These are phyloP conservation scores for Synanthedon myopaeformis DNA, from an alignment of 2,888 invertebrate species.

Conservation along the genomic window DNA sequence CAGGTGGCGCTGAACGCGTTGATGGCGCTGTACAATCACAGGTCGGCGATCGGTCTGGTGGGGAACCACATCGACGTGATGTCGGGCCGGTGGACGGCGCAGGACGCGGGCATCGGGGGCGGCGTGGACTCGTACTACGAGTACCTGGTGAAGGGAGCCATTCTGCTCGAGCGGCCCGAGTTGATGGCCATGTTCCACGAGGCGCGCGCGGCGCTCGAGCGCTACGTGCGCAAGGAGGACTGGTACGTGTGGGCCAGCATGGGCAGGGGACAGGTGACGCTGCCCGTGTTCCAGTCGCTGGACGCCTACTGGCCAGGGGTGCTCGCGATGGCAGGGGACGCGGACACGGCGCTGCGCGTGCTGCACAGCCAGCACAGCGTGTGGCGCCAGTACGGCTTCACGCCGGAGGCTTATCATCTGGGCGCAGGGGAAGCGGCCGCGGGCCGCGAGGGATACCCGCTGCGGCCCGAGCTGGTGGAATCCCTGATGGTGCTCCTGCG, in stretches of 20 bases:
- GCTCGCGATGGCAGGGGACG: conserved; percentile 81
- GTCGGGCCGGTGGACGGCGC: conserved; percentile 96
- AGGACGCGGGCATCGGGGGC: conserved; percentile 96
- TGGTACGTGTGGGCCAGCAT: conserved; percentile 99
- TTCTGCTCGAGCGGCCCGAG: conserved; percentile 90
- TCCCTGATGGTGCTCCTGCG: conserved; percentile 96
- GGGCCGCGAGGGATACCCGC: conserved; percentile 89
- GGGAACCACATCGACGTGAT: conserved; percentile 98
- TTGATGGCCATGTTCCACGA: conserved; percentile 92
- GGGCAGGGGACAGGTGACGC: conserved; percentile 93
- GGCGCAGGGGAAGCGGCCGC: conserved; percentile 86
- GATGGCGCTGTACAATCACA: conserved; percentile 86
- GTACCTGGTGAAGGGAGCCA: conserved; percentile 96
- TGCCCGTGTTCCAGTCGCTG: conserved; percentile 98
- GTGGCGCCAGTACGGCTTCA: conserved; percentile 97
- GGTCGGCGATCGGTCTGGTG: conserved; percentile 88
- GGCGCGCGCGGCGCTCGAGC: conserved; percentile 81
- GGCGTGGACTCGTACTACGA: conserved; percentile 99
- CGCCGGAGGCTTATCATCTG: conserved; percentile 98
- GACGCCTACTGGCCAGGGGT: conserved; percentile 99
- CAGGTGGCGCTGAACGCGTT: conserved; percentile 92
- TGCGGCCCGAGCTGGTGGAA: conserved; percentile 96
- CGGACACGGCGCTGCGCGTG: conserved; percentile 90
- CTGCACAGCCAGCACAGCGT: conserved; percentile 96
- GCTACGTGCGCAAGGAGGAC: conserved; percentile 91